Percentiles rank a stretch among this genome's conserved stretches.
These are phyloP conservation scores for Prunella fulvescens DNA, from an alignment of 2,113 vertebrate species.

Conservation along the genomic window DNA sequence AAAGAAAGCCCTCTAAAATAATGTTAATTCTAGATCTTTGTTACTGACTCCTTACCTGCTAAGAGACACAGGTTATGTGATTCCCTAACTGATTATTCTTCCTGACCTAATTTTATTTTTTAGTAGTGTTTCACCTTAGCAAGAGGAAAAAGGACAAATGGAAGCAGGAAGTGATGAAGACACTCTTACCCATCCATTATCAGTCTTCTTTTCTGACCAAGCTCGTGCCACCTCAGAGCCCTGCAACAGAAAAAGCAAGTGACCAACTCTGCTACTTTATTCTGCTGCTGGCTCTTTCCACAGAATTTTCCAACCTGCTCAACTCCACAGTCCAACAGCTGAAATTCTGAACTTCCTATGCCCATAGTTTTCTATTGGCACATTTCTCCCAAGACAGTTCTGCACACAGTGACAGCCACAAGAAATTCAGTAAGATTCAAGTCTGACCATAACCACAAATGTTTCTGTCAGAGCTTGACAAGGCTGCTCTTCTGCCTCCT, in stretches of 20 bases:
- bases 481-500: background rate
- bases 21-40: background rate
- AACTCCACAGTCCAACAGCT: background rate
- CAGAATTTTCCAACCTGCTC: background rate
- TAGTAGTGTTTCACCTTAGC: background rate
- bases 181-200: constrained; percentile 81
- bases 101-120: background rate
- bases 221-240: constrained; percentile 78
- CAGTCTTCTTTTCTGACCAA: constrained; percentile 80
- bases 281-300: background rate
- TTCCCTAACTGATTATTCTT: background rate
- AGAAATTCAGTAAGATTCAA: background rate
- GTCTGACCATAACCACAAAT: background rate
- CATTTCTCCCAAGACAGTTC: background rate
- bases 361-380: background rate
- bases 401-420: background rate
- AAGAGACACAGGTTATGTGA: background rate
- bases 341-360: background rate
- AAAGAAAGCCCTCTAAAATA: background rate
- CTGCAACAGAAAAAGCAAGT: constrained; percentile 55
- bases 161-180: background rate
- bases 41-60: background rate
- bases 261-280: background rate
- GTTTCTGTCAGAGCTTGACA: background rate
- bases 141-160: background rate